A percentile compares a stretch with the other conserved stretches of the same genome.
These are phyloP conservation scores for Crotophaga sulcirostris DNA, from an alignment of 2,113 vertebrate species.

Conservation along the genomic window DNA sequence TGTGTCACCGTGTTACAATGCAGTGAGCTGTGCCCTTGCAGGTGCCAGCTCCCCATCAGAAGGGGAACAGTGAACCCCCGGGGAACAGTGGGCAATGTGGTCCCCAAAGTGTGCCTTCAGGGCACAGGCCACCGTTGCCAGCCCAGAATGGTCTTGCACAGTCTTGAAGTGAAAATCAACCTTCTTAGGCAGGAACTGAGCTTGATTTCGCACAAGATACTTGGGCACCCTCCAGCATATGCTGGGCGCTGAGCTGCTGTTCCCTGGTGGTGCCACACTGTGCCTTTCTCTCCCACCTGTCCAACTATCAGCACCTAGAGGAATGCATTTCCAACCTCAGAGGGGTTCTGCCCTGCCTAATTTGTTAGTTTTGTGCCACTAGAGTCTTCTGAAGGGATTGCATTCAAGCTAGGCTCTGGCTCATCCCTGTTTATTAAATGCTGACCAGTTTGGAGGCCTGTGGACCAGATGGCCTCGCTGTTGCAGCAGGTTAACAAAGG, in stretches of 20 bases:
- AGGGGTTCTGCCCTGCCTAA: background rate
- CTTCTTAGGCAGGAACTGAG: background rate
- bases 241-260: background rate
- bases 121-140: accelerated
- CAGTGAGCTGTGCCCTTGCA: background rate
- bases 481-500: background rate
- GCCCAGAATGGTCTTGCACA: background rate
- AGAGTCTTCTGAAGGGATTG: background rate
- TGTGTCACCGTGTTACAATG: background rate
- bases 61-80: accelerated
- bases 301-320: background rate
- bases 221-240: background rate
- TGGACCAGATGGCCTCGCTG: accelerated
- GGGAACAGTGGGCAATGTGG: background rate
- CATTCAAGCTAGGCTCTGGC: background rate
- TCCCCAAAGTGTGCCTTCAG: background rate
- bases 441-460: background rate
- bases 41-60: background rate
- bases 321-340: background rate
- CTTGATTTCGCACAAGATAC: background rate
- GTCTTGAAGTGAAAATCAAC: background rate
- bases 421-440: background rate
- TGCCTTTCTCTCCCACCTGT: background rate
- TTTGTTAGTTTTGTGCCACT: background rate
- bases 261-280: background rate